phyloP scores from a whole-genome alignment of 1,140 invertebrate genomes.

The Drosophila rhopaloa region DNA sequence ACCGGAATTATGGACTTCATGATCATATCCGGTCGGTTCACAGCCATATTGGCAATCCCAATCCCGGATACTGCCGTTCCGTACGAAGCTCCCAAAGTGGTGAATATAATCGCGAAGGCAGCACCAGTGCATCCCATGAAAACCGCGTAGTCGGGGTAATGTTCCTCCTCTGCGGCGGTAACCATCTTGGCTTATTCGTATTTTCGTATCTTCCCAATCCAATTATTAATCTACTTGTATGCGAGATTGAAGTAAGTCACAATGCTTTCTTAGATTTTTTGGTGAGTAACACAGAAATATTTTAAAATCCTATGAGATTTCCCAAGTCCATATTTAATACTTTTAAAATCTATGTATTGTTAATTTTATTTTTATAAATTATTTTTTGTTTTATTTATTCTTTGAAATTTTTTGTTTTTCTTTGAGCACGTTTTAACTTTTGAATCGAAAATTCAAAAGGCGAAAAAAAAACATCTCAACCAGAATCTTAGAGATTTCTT shows the following conservation, averaged over 20 bases:
- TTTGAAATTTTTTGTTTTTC: too few relatives aligned
- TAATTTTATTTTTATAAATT: too few relatives aligned
- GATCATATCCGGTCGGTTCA: conserved; percentile 54
- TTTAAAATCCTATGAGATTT: too few relatives aligned
- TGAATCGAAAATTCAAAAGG: too few relatives aligned
- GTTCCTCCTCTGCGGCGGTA: conserved; percentile 1
- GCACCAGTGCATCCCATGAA: conserved; percentile 99
- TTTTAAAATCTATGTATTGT: too few relatives aligned
- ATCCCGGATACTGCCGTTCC: conserved; percentile 59
- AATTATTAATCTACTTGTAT: neutral
- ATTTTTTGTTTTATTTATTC: too few relatives aligned
- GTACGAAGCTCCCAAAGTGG: conserved; percentile 55
- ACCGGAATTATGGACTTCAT: conserved; percentile 74
- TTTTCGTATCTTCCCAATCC: too few relatives aligned
- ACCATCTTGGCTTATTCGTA: conserved; percentile 15
- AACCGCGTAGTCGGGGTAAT: conserved; percentile 85
- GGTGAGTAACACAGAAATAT: too few relatives aligned
- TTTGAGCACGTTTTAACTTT: too few relatives aligned
- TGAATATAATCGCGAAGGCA: conserved; percentile 97
- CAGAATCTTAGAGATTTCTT: too few relatives aligned
- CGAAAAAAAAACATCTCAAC: too few relatives aligned
- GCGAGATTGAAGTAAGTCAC: neutral
- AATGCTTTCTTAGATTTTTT: neutral
- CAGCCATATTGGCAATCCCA: conserved; percentile 57
- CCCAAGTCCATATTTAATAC: too few relatives aligned